Conservation (phyloP, 2,888 invertebrate species). For the Eupithecia centaureata region DNA sequence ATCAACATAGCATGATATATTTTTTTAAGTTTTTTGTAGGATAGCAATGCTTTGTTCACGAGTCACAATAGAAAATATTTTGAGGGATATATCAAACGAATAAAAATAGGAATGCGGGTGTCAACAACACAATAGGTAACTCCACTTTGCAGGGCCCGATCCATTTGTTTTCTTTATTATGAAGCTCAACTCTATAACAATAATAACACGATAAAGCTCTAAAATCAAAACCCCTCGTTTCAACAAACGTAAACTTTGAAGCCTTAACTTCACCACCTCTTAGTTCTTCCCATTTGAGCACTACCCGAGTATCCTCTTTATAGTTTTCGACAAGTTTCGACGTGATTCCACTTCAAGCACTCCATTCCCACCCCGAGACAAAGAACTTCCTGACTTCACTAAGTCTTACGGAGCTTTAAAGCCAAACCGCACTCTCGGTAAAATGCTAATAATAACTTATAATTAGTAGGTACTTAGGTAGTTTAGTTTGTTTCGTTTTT, state of each 20-base stretch:
- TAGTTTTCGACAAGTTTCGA: conserved; percentile 49
- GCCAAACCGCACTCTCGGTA: conserved; percentile 56
- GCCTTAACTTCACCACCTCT: conserved; percentile 24
- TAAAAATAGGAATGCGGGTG: background rate
- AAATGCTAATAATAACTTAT: conserved; percentile 61
- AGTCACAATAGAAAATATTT: conserved; percentile 8
- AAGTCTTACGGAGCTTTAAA: conserved; percentile 62
- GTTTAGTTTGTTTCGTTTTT: background rate
- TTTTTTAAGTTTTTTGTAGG: conserved; percentile 22
- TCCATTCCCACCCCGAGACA: conserved; percentile 50
- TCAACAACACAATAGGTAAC: background rate
- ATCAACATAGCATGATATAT: too few species aligned
- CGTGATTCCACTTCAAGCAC: conserved; percentile 49
- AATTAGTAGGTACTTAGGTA: conserved; percentile 48
- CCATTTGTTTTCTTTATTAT: too few species aligned
- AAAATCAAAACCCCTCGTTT: conserved; percentile 1
- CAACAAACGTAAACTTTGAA: conserved; percentile 18
- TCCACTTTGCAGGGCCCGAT: background rate
- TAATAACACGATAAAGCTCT: background rate
- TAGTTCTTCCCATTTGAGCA: conserved; percentile 31
- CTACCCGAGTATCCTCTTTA: conserved; percentile 44
- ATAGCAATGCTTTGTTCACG: conserved; percentile 17
- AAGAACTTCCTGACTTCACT: conserved; percentile 58
- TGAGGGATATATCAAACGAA: background rate
- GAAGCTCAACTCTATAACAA: background rate